Base-by-base conservation (phyloP, 2,888 invertebrate species). In the Lymantria monacha region DNA sequence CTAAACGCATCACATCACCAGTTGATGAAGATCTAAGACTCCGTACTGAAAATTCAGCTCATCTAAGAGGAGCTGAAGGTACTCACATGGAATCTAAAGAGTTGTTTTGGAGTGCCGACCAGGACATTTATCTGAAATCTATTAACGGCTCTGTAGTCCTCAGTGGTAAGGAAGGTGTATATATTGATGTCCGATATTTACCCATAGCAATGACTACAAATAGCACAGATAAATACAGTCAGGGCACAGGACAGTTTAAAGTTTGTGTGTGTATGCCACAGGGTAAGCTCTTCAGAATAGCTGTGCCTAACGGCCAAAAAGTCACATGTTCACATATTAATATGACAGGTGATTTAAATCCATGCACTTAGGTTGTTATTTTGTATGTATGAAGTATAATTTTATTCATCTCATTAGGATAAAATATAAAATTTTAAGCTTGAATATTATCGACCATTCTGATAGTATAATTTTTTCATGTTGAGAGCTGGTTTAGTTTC, bases 231-330 rank as follows among this genome's bases (percentile, higher is more conserved):
- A 76, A 70, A 10, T 58, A 55, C 8, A 49, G 42, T 0, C 72
- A 72, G 0, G 76, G 72, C 0, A 77, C 79, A 0, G 89, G 93
- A 0, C 97, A 97, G 76, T 97, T 95, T 69, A 97, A 97, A 79
- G 93, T 98, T 0, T 98, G 97, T 67, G 95, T 97, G 0, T 97
- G 97, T 72, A 97, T 97, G 96, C 97, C 97, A 0, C 94, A 95
- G 59, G 97, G 97, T 0, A 95, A 95, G 66, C 77, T 98, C 46
- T 97, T 97, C 73, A 92, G 95, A 55, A 93, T 97, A 5, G 95
- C 95, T 0, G 94, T 96, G 0, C 93, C 94, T 0, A 91, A 92
- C 0, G 93, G 93, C 0, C 85, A 85, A 49, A 87, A 81, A 44
- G 92, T 93, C 0, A 93, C 93, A 36, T 95, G 95, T 72, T 92